Base-by-base conservation (phyloP, 53 echinoderm and acorn worm genomes). In the Glandiceps talaboti region DNA sequence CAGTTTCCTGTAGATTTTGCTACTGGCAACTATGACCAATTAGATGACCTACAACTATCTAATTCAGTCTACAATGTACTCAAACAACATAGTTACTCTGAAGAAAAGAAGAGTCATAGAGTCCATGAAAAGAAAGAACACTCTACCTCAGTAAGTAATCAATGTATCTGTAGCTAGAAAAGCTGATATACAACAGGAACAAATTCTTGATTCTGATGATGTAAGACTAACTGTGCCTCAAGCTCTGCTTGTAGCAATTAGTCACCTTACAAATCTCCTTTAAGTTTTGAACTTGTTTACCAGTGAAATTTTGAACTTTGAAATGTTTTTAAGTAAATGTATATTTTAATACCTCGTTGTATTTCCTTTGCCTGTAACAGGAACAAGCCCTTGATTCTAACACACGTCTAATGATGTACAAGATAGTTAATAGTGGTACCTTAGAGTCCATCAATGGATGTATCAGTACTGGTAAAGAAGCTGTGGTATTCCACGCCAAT, bases 401-500 rank as follows among this genome's bases (percentile, higher is more conserved):
- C 77, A 97, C 97, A 14, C 86, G 97, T 30, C 91, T 97, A 10
- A 82, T 97, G 26, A 77, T 97, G 32, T 97, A 89, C 86, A 97
- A 97, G 79, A 87, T 97, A 29, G 91, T 97, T 32, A 97, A 97
- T 74, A 91, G 79, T 72, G 97, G 93, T 0, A 81, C 92, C 27
- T 81, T 93, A 31, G 93, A 93, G 33, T 90, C 93, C 0, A 90
- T 97, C 33, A 97, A 88, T 31, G 97, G 97, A 0, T 88, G 76
- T 29, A 89, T 97, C 84, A 97, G 97, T 81, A 93, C 93, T 45
- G 97, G 97, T 28, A 97, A 97, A 76, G 97, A 97, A 75, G 93
- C 97, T 32, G 97, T 97, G 1, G 90, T 97, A 73, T 87, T 97
- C 30, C 97, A 97, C 76, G 97, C 97, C 27, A 86, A 85, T 80